Evolutionary conservation across 2,113 vertebrate species (phyloP), one percentile per base, ranked within the genome.

Genomic region (Scartelaos histophorus): DNA sequence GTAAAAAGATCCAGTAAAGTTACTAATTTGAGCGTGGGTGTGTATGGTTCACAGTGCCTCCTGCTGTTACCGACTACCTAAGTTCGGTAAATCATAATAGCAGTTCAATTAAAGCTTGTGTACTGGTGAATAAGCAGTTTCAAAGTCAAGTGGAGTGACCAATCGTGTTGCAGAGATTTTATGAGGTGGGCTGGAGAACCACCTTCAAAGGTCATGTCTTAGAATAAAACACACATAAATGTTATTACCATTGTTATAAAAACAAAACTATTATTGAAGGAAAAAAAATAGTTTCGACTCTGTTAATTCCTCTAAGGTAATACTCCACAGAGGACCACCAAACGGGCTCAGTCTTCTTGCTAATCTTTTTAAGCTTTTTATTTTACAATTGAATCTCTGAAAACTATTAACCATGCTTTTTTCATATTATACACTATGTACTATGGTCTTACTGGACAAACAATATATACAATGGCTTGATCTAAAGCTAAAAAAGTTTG

Each of bases 1-100:
- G 88, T 87, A 86, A 75, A 82, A 93, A 88, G 74, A 71, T 66
- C 34, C 66, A 12, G 45, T 80, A 73, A 83, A 72, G 61, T 61
- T 57, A 69, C 65, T 21, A 68, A 73, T 76, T 61, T 79, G 71
- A 78, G 61, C 66, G 71, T 61, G 68, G 71, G 62, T 67, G 71
- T 62, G 7, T 73, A 54, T 51, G 57, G 70, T 66, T 66, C 62
- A 70, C 21, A 49, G 65, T 71, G 47, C 49, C 58, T 73, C 61
- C 58, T 38, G 45, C 49, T 45, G 45, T 24, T 70, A 47, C 43
- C 47, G 66, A 43, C 34, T 45, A 66, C 76, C 64, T 46, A 34
- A 76, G 57, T 73, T 62, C 49, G 66, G 61, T 17, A 49, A 66
- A 73, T 25, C 54, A 19, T 56, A 64, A 56, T 17, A 65, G 21